A percentile compares a stretch with the other conserved stretches of the same genome.
Conservation (phyloP, 2,888 invertebrate species). For the Gerosis bhagava region DNA sequence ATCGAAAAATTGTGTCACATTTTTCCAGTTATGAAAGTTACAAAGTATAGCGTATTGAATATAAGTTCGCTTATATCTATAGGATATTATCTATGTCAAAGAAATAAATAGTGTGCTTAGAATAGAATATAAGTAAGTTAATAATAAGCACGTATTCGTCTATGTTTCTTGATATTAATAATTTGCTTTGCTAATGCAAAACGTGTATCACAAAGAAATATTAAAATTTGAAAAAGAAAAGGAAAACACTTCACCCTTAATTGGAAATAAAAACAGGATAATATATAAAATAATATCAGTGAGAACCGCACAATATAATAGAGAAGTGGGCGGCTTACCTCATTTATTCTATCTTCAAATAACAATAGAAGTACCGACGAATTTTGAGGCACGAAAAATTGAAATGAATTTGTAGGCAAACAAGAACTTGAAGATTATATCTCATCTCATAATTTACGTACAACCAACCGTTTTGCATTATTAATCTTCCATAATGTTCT, state of each 20-base stretch:
- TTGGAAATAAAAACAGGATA: too few relatives aligned
- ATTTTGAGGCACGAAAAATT: not conserved
- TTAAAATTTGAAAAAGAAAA: too few relatives aligned
- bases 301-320: too few relatives aligned
- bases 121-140: too few relatives aligned
- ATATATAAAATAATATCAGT: too few relatives aligned
- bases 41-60: conserved; percentile 13
- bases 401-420: conserved; percentile 5
- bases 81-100: not conserved
- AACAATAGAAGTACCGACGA: not conserved
- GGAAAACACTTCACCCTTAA: too few relatives aligned
- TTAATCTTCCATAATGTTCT: conserved; percentile 43
- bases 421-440: conserved; percentile 3
- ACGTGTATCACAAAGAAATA: too few relatives aligned
- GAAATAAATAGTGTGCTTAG: not conserved
- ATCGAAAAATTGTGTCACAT: conserved; percentile 24
- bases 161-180: too few relatives aligned
- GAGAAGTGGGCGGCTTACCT: not conserved
- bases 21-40: conserved; percentile 15
- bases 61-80: conserved; percentile 4
- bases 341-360: not conserved
- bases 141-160: too few relatives aligned
- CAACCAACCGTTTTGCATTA: not conserved
- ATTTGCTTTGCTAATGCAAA: too few relatives aligned
- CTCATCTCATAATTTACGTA: conserved; percentile 1